These are phyloP conservation scores for Aporophyla nigra DNA, from an alignment of 2,888 invertebrate species.

Conservation along the genomic window DNA sequence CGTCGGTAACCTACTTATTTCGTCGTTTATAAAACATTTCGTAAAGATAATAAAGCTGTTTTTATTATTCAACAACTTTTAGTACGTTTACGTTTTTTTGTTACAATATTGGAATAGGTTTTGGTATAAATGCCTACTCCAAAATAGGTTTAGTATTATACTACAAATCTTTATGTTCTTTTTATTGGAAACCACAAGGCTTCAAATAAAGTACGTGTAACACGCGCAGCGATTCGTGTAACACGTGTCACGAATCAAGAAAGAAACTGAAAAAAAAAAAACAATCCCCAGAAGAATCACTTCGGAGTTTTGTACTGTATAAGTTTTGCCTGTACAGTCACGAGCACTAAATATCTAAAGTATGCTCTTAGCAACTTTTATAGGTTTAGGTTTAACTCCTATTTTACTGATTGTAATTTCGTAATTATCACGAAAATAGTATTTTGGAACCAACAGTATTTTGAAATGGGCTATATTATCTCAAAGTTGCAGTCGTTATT, in stretches of 20 bases:
- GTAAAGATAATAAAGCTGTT: slow-evolving; percentile 56
- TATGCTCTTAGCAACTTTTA: no score
- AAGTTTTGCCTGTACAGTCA: no score
- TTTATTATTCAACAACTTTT: slow-evolving; percentile 59
- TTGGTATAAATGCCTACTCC: background rate
- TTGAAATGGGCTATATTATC: no score
- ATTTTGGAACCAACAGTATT: no score
- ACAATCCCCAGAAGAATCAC: background rate
- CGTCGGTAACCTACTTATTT: slow-evolving; percentile 55
- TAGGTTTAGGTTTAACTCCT: no score
- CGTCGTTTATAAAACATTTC: slow-evolving; percentile 60
- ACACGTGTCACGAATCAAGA: background rate
- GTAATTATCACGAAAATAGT: no score
- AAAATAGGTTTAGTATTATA: background rate
- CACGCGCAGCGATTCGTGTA: background rate
- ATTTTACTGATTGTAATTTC: no score
- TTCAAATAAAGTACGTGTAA: background rate
- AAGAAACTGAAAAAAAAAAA: background rate
- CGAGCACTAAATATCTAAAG: no score
- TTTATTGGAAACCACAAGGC: background rate
- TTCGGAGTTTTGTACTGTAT: no score
- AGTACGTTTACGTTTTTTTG: slow-evolving; percentile 14
- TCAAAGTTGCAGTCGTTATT: no score
- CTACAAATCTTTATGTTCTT: background rate
- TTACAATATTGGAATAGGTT: slow-evolving; percentile 2